Percentiles rank a stretch among this genome's conserved stretches.
Conservation (phyloP, 2,113 vertebrate genomes). For the Laterallus jamaicensis region DNA sequence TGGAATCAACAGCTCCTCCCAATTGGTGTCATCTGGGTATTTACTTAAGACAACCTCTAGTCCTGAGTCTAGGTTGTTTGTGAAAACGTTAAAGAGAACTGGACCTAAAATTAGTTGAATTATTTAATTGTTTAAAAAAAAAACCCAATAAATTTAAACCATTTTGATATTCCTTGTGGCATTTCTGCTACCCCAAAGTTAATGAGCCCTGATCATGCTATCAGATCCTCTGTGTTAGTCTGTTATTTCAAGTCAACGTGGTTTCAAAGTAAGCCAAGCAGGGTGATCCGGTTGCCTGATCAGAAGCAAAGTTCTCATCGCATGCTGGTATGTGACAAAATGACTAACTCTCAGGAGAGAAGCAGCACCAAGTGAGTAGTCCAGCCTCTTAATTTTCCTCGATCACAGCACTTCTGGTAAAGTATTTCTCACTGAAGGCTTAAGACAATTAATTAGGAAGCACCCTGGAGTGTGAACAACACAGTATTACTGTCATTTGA, state of each 20-base stretch:
- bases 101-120: too few species aligned
- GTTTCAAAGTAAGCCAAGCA: not conserved
- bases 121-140: too few species aligned
- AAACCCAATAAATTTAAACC: not conserved
- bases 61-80: too few species aligned
- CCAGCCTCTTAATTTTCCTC: constrained; percentile 11
- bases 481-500: not conserved
- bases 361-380: not conserved
- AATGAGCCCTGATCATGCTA: not conserved
- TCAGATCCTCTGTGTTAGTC: not conserved
- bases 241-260: not conserved
- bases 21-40: too few species aligned
- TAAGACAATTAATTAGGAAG: constrained; percentile 50
- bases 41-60: too few species aligned
- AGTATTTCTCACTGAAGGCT: constrained; percentile 2
- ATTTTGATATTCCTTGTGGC: not conserved
- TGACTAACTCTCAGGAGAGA: not conserved
- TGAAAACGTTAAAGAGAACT: too few species aligned
- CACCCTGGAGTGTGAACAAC: constrained; percentile 16
- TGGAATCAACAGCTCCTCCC: too few species aligned
- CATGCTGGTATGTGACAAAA: not conserved
- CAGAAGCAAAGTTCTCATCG: not conserved
- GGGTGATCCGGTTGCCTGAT: not conserved
- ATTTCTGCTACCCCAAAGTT: not conserved
- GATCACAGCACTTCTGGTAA: constrained; percentile 20